Evolutionary conservation across 2,888 invertebrate genomes (phyloP), one percentile per base, ranked within the genome.

Genomic region (Epirrita christyi): DNA sequence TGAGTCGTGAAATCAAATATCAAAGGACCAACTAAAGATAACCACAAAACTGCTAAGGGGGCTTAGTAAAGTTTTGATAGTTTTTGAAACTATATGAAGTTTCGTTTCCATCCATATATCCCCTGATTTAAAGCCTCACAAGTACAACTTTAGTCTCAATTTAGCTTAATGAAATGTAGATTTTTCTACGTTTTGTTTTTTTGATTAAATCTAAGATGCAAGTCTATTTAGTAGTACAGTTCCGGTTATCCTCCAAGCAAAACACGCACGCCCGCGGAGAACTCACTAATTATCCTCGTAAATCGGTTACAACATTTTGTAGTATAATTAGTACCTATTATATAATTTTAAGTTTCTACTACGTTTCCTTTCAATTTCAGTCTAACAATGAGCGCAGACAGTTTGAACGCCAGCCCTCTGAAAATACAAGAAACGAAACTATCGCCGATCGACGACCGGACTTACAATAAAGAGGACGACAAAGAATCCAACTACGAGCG

Each of bases 301-400:
- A 52, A 53, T 37, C 11, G 38, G 15, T 15, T 34, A 44, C 43
- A 43, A 28, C 21, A 21, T 21, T 48, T 2, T 27, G 14, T 29
- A 49, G 2, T 3, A 3, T 3, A 2, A 21, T 21, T 44, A 45
- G 50, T 49, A 36, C 40, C 14, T 21, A 43, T 53, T 50, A 21
- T 34, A 21, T 36, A 37, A 42, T 47, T 43, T 29, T 40, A 45
- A 54, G 58, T 59, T 54, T 59, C 58, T 57, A 52, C 32, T 34
- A 37, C 36, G 46, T 44, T 48, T 52, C 52, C 47, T 53, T 55
- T 57, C 63, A 50, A 57, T 81, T 75, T 11, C 83, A 92, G 92
- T 71, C 73, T 85, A 41, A 89, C 92, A 37, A 90, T 92, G 88
- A 92, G 92, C 71, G 88, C 85, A 42, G 92, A 92, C 73, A 92